Conservation (phyloP, 2,888 invertebrate genomes). For the Pyrrhosoma nymphula region DNA sequence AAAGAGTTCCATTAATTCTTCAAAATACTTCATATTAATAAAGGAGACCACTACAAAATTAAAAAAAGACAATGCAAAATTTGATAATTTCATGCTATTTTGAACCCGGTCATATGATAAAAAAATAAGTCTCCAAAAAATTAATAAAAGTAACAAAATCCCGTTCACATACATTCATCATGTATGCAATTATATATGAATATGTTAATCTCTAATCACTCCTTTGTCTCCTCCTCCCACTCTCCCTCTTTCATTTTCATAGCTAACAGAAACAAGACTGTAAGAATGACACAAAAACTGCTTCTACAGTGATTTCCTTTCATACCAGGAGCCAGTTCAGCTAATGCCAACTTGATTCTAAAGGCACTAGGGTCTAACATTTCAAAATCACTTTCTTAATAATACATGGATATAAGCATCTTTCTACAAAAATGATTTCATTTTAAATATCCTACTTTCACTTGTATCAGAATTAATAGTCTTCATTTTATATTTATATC, state of each 20-base stretch:
- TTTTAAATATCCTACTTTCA: slow-evolving; percentile 62
- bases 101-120: slow-evolving; percentile 46
- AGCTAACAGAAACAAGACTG: slow-evolving; percentile 56
- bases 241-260: slow-evolving; percentile 63
- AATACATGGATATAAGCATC: slow-evolving; percentile 61
- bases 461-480: slow-evolving; percentile 60
- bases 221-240: slow-evolving; percentile 60
- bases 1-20: slow-evolving; percentile 59
- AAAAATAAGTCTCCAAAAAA: slow-evolving; percentile 52
- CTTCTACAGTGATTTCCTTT: slow-evolving; percentile 62
- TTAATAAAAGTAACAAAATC: slow-evolving; percentile 53
- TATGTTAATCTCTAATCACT: slow-evolving; percentile 46
- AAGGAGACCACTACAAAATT: slow-evolving; percentile 55
- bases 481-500: slow-evolving; percentile 64
- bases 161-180: slow-evolving; percentile 48
- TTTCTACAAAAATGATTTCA: slow-evolving; percentile 60
- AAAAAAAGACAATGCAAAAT: slow-evolving; percentile 52
- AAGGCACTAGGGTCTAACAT: slow-evolving; percentile 63
- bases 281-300: slow-evolving; percentile 58
- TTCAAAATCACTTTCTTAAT: slow-evolving; percentile 60
- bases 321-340: slow-evolving; percentile 65
- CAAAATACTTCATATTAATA: slow-evolving; percentile 45
- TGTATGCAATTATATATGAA: slow-evolving; percentile 33
- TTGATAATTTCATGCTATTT: slow-evolving; percentile 42
- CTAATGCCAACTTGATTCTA: slow-evolving; percentile 68